Evolutionary conservation across 2,888 invertebrate species (phyloP), one percentile per base, ranked within the genome.

Genomic region (Amiota communis): DNA sequence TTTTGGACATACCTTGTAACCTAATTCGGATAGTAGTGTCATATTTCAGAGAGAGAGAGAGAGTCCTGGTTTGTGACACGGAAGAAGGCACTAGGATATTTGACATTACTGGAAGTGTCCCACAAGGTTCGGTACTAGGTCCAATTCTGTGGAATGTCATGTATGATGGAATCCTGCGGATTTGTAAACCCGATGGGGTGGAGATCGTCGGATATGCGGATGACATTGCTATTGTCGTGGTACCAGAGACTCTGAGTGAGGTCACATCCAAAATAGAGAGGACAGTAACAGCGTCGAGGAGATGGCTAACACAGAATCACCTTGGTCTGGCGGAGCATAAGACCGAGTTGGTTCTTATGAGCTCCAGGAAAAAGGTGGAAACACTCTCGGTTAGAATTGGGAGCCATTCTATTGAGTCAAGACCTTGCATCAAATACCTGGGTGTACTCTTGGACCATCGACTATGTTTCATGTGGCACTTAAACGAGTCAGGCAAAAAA

Each of bases 171-270:
- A 51, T 51, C 2, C n/a, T 51, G 11, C 1, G 51, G 12, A 51
- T 51, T 13, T 13, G n/a, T n/a, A 51, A 51, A 51, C 51, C 51
- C 2, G n/a, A 51, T 13, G 51, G 51, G 51, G 51, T 51, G 69
- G 59, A 61, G 71, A 71, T 65, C 65, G 71, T 74, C 73, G 72
- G 51, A 72, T 69, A 70, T 36, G 72, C 75, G 11, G 51, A 51
- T n/a, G 51, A 51, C 51, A 51, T 51, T 51, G 51, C 51, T 13
- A 51, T 51, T n/a, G n/a, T n/a, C 11, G 51, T 51, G n/a, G 51
- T 51, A 13, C 2, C 51, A n/a, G 4, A 51, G n/a, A 51, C 51
- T 13, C 11, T 51, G 12, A 51, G 51, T 11, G 51, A 51, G n/a
- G n/a, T 51, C 51, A n/a, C n/a, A 51, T 13, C n/a, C 12, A 51